These are phyloP conservation scores for Ochropleura leucogaster DNA, from an alignment of 2,888 invertebrate genomes.

Conservation along the genomic window DNA sequence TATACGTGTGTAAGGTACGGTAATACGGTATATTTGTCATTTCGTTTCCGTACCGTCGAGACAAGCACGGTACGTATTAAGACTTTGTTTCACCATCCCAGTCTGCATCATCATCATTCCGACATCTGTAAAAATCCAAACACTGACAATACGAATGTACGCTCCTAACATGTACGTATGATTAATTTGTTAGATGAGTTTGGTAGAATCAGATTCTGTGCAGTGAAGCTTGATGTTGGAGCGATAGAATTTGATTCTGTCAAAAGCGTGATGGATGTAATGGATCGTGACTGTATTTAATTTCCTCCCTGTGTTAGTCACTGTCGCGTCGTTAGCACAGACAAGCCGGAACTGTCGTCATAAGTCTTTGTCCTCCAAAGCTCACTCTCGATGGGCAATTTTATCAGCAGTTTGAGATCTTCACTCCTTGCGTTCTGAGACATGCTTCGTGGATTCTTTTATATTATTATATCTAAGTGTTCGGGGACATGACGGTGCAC, in stretches of 20 bases:
- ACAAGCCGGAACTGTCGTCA: constrained; percentile 87
- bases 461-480: constrained; percentile 82
- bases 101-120: constrained; percentile 99
- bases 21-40: constrained; percentile 82
- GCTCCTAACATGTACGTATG: constrained; percentile 74
- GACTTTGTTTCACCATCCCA: constrained; percentile 98
- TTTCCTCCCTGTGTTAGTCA: constrained; percentile 84
- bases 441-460: constrained; percentile 89
- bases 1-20: constrained; percentile 88
- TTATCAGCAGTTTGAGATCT: constrained; percentile 81
- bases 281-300: constrained; percentile 82
- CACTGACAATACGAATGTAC: constrained; percentile 88
- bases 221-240: constrained; percentile 59
- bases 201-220: constrained; percentile 75
- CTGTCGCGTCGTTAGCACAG: constrained; percentile 86
- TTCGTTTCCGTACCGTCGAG: constrained; percentile 95
- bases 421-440: constrained; percentile 88
- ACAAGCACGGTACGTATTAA: constrained; percentile 94
- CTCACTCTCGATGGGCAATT: constrained; percentile 82
- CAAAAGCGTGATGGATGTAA: constrained; percentile 81
- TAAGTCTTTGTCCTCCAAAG: constrained; percentile 86
- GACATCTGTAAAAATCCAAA: constrained; percentile 96
- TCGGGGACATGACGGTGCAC: constrained; percentile 85
- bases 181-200: constrained; percentile 71
- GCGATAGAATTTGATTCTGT: constrained; percentile 77